These are phyloP conservation scores for Drosophila asahinai DNA, from an alignment of 1,140 invertebrate genomes.

Conservation along the genomic window DNA sequence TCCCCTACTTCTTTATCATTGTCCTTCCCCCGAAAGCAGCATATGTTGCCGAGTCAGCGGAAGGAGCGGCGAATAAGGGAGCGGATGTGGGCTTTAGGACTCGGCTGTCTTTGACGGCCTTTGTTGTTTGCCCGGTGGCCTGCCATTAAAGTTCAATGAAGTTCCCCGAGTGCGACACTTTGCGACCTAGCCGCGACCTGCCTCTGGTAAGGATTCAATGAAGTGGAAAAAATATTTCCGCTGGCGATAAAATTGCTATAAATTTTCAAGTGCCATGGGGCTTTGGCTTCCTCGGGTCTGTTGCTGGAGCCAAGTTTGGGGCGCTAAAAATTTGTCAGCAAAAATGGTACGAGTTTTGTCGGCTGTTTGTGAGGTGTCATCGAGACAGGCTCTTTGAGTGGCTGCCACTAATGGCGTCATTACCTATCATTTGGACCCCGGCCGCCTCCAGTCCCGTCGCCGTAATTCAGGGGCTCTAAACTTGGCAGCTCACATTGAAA, in stretches of 20 bases:
- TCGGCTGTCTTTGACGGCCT: constrained; percentile 33
- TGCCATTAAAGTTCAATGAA: constrained; percentile 81
- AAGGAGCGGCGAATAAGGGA: constrained; percentile 27
- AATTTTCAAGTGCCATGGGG: constrained; percentile 68
- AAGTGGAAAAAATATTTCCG: constrained; percentile 81
- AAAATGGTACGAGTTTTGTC: constrained; percentile 35
- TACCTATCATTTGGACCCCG: constrained; percentile 55
- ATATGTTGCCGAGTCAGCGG: constrained; percentile 35
- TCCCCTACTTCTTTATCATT: constrained; percentile 1
- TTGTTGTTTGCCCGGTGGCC: constrained; percentile 65
- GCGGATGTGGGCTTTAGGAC: constrained; percentile 36
- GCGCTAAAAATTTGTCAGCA: constrained; percentile 59
- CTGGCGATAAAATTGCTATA: constrained; percentile 77
- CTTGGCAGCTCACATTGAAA: constrained; percentile 56
- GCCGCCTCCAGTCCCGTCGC: background rate
- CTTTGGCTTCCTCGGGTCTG: constrained; percentile 27
- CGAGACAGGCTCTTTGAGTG: constrained; percentile 60
- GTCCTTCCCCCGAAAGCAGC: background rate
- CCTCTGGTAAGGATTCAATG: constrained; percentile 54
- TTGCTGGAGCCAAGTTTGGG: constrained; percentile 13
- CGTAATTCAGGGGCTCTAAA: constrained; percentile 57
- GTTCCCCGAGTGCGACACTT: constrained; percentile 72
- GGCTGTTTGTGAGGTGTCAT: constrained; percentile 52
- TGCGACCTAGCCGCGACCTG: constrained; percentile 24
- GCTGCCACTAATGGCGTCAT: constrained; percentile 80